Evolutionary conservation across 2,113 vertebrate species (phyloP), one percentile per base, ranked within the genome.

Genomic region (Forbesichthys agassizii): DNA sequence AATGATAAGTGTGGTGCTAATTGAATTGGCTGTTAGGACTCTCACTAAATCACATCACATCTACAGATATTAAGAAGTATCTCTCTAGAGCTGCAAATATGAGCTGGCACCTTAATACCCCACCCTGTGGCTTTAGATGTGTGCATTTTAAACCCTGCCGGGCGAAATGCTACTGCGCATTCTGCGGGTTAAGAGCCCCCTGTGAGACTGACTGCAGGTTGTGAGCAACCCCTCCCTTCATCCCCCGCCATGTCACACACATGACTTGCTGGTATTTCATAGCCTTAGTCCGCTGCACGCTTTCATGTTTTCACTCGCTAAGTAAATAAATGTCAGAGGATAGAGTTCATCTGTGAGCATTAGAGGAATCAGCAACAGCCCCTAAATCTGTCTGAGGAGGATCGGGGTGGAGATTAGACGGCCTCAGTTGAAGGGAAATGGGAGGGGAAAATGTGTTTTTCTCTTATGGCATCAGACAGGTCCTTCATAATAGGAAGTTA

Each of bases 391-490:
- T 80, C 79, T 80, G 77, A 86, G 74, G 83, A 79, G 82, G 82
- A 84, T 88, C 64, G 61, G 80, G 65, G 72, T 64, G 81, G 75
- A 89, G 88, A 91, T 90, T 86, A 88, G 69, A 67, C 71, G 79
- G 75, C 82, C 74, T 64, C 46, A 61, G 83, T 83, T 84, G 85
- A 86, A 86, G 68, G 77, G 61, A 84, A 76, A 80, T 51, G 70
- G 73, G 73, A 81, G 77, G 64, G 73, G 36, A 68, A 80, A 84
- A 85, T 84, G 75, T 81, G 84, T 84, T 90, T 86, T 82, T 69
- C 69, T 85, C 68, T 88, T 85, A 83, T 60, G 82, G 72, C 78
- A 83, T 85, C 75, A 86, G 83, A 85, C 88, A 87, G 85, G 77
- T 80, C 71, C 74, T 77, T 71, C 54, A 81, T 88, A 84, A 88